Evolutionary conservation across 2,888 invertebrate genomes (phyloP).

Genomic region (Drosophila neotestacea): DNA sequence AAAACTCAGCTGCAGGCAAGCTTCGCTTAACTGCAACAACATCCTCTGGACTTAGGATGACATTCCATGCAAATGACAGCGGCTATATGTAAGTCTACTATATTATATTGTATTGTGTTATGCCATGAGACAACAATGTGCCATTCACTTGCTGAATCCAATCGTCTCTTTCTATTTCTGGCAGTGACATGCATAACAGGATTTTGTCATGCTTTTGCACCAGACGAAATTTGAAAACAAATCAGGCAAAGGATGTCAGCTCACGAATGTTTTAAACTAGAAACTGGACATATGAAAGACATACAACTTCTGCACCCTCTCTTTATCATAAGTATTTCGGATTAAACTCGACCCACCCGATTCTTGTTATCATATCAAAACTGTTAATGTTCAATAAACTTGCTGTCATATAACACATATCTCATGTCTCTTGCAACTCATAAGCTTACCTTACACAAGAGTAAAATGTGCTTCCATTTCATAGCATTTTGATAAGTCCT

Average conservation of each 20-base stretch:
- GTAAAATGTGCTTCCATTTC: conserved; percentile 30
- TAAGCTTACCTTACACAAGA: conserved; percentile 35
- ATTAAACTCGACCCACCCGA: background rate
- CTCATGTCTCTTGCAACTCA: conserved; percentile 8
- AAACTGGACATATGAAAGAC: background rate
- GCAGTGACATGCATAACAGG: conserved; percentile 68
- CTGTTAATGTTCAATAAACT: conserved; percentile 31
- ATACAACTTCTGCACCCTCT: no score
- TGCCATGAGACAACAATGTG: conserved; percentile 27
- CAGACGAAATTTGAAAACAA: conserved; percentile 51
- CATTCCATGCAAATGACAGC: conserved; percentile 32
- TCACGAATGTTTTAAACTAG: conserved; percentile 16
- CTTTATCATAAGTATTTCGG: background rate
- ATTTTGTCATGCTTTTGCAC: conserved; percentile 53
- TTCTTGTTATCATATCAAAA: background rate
- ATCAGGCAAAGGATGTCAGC: conserved; percentile 53
- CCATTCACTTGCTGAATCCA: conserved; percentile 14
- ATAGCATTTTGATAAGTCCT: conserved; percentile 39
- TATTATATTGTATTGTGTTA: conserved; percentile 44
- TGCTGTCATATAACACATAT: conserved; percentile 14
- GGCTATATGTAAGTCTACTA: conserved; percentile 52
- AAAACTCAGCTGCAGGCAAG: conserved; percentile 27
- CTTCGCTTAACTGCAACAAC: conserved; percentile 11
- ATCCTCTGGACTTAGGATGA: conserved; percentile 16
- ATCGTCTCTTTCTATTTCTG: conserved; percentile 14